Percentiles rank a stretch among this genome's conserved stretches.
Evolutionary conservation across 2,888 invertebrate genomes (phyloP).

Genomic region (Sisyra terminalis): DNA sequence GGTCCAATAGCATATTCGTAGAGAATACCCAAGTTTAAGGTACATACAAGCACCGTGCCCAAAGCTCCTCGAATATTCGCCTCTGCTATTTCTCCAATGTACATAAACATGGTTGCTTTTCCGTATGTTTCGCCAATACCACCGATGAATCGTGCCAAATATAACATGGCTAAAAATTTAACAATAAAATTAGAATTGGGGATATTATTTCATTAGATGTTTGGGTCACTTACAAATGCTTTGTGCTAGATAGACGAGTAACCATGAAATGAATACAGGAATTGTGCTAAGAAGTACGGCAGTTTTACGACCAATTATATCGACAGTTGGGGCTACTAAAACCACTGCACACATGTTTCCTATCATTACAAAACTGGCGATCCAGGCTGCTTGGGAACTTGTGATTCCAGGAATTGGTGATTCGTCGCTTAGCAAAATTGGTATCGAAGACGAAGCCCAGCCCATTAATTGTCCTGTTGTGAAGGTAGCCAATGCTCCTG

Average conservation of each 20-base stretch:
- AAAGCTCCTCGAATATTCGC: constrained; percentile 7
- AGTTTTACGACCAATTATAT: constrained; percentile 6
- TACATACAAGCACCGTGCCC: constrained; percentile 5
- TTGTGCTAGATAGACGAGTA: constrained; percentile 1
- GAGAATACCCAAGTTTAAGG: constrained; percentile 7
- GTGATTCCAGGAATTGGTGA: constrained; percentile 1
- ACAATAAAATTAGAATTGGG: background rate
- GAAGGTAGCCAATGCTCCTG: constrained; percentile 7
- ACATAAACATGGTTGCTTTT: constrained; percentile 8
- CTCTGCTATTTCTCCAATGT: constrained; percentile 8
- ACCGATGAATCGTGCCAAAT: constrained; percentile 4
- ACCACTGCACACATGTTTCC: constrained; percentile 6
- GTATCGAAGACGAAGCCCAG: constrained; percentile 7
- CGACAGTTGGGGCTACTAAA: constrained; percentile 2
- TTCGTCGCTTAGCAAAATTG: background rate
- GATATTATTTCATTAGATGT: background rate
- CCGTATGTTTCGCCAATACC: constrained; percentile 8
- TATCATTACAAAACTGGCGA: constrained; percentile 6
- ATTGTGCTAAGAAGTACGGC: constrained; percentile 4
- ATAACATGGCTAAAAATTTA: constrained; percentile 6
- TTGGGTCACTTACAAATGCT: background rate
- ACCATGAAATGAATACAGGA: constrained; percentile 6
- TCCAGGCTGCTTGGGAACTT: constrained; percentile 5
- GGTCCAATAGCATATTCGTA: constrained; percentile 7
- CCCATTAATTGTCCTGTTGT: constrained; percentile 8